A percentile compares a stretch with the other conserved stretches of the same genome.
phyloP scores from a whole-genome alignment of 2,113 vertebrate species.

The Daubentonia madagascariensis region DNA sequence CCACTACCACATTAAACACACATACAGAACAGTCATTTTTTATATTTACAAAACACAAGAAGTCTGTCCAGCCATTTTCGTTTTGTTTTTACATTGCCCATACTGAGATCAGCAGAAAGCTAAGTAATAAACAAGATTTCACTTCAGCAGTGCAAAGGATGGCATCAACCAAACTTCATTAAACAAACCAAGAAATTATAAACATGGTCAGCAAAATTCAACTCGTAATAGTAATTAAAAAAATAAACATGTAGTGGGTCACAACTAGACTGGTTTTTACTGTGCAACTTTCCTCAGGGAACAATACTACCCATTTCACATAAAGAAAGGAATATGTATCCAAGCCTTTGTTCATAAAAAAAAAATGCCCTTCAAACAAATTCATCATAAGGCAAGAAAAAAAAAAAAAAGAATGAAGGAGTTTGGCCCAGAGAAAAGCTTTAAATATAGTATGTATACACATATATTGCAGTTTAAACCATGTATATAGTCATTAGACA shows the following conservation, averaged over 20 bases:
- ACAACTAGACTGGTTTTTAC: slow-evolving; percentile 87
- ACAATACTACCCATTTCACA: slow-evolving; percentile 79
- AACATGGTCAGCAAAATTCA: slow-evolving; percentile 78
- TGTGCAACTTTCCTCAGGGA: slow-evolving; percentile 79
- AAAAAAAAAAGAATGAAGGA: slow-evolving; percentile 50
- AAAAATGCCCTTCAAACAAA: slow-evolving; percentile 83
- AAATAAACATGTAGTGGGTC: slow-evolving; percentile 81
- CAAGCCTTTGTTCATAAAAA: slow-evolving; percentile 81
- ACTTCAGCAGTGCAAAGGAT: slow-evolving; percentile 82
- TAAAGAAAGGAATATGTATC: slow-evolving; percentile 79
- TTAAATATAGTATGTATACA: slow-evolving; percentile 54
- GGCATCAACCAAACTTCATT: slow-evolving; percentile 86
- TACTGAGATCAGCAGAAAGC: slow-evolving; percentile 81
- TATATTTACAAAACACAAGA: slow-evolving; percentile 79
- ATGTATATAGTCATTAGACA: slow-evolving; percentile 70
- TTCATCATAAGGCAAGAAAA: slow-evolving; percentile 81
- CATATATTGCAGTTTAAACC: slow-evolving; percentile 48
- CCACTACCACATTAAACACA: slow-evolving; percentile 81
- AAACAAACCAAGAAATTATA: slow-evolving; percentile 74
- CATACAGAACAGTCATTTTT: slow-evolving; percentile 75
- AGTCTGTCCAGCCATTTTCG: slow-evolving; percentile 85
- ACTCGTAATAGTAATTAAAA: slow-evolving; percentile 41
- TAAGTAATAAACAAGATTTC: slow-evolving; percentile 81
- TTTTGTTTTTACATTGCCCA: slow-evolving; percentile 80
- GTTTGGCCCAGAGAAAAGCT: slow-evolving; percentile 79